Evolutionary conservation across 2,888 invertebrate species (phyloP), one percentile per base, ranked within the genome.

Genomic region (Lochmaea capreae): DNA sequence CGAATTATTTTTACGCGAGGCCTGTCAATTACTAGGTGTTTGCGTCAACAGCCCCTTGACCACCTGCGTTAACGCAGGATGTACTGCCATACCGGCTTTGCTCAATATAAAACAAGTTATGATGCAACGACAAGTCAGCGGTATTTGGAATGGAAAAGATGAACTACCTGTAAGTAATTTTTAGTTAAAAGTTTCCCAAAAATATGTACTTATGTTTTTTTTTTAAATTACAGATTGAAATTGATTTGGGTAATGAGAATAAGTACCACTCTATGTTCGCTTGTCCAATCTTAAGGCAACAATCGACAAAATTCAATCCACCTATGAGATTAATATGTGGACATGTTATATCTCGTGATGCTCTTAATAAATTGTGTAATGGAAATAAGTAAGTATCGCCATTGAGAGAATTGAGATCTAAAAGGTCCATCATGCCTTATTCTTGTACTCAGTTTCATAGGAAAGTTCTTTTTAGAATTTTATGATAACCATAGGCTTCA

Each of bases 261-360:
- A 93, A 96, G 79, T 98, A 97, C 87, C 99, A 99, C 89, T 99
- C 98, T 8, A 95, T 98, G 85, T 99, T 99, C 89, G 98, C 99
- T 26, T 99, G 99, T 87, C 99, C 99, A 10, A 99, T 99, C 83
- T 90, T 99, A 76, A 92, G 98, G 71, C 98, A 98, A 86, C 99
- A 99, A 87, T 96, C 97, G 61, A 95, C 97, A 0, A 97, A 97
- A 81, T 92, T 92, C 80, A 99, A 99, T 90, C 99, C 99, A 72
- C 99, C 99, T 16, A 98, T 99, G 94, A 91, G 97, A 79, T 90
- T 99, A 76, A 92, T 96, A 3, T 99, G 99, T 88, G 99, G 99
- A 3, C 99, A 99, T 89, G 98, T 99, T 76, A 99, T 99, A 83
- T 98, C 98, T 3, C 91, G 95, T 79, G 99, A 99, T 89, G 99